phyloP scores from a whole-genome alignment of 2,797 vertebrate genomes.

The Siniperca scherzeri region DNA sequence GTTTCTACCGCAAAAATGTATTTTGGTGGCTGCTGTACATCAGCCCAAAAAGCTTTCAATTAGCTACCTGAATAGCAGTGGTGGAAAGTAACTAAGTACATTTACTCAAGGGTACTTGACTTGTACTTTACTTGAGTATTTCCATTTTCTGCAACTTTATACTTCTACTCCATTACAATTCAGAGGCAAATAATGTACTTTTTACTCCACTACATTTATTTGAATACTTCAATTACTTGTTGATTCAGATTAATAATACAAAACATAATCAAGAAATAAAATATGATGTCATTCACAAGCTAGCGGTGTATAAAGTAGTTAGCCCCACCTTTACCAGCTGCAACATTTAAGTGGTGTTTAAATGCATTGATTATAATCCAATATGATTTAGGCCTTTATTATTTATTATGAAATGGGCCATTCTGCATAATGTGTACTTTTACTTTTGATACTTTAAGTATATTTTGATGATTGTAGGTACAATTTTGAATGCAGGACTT shows the following conservation, averaged over 20 bases:
- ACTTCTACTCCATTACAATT: not conserved
- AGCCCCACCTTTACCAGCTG: not conserved
- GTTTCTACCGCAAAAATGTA: not conserved
- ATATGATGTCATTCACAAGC: too few relatives aligned
- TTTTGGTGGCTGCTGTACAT: not conserved
- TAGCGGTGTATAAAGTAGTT: not conserved
- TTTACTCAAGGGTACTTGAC: not conserved
- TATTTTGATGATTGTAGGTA: not conserved
- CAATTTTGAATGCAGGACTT: not conserved
- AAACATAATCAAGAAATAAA: not conserved
- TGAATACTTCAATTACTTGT: not conserved
- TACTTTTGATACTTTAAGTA: not conserved
- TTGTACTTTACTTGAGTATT: not conserved
- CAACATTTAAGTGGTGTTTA: not conserved
- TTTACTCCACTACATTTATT: not conserved
- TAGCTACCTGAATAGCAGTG: too few relatives aligned
- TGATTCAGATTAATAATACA: not conserved
- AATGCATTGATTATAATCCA: not conserved
- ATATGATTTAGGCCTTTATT: too few relatives aligned
- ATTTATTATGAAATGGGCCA: not conserved
- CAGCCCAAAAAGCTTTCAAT: not conserved
- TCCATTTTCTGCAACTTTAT: not conserved
- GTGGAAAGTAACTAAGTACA: not conserved
- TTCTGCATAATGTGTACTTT: too few relatives aligned
- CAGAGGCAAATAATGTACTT: not conserved